Percentiles rank a stretch among this genome's conserved stretches.
These are phyloP conservation scores for Andrena cerasifolii DNA, from an alignment of 1,140 invertebrate genomes.

Conservation along the genomic window DNA sequence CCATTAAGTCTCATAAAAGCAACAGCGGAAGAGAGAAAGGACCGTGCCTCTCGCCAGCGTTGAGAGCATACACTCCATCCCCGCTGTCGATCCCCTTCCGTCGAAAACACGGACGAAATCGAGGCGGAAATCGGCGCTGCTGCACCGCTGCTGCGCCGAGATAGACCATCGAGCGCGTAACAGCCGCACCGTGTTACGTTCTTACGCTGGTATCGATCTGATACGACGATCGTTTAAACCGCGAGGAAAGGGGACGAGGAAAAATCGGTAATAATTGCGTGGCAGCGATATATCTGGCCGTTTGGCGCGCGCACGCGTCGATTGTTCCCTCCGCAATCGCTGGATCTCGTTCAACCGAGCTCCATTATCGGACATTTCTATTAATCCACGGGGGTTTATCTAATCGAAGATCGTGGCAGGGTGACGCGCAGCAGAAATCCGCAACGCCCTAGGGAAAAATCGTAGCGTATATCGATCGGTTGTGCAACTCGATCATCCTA, in stretches of 20 bases:
- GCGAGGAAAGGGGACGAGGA: not conserved
- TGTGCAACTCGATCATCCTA: constrained; percentile 5
- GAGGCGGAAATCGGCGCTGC: too few species aligned
- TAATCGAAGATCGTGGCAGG: constrained; percentile 2
- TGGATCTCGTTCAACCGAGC: not conserved
- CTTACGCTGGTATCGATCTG: not conserved
- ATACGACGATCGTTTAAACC: not conserved
- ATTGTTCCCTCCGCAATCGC: not conserved
- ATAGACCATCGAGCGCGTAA: not conserved
- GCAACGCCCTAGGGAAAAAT: not conserved
- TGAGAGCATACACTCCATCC: too few species aligned
- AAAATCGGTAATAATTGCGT: not conserved
- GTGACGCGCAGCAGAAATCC: constrained; percentile 5
- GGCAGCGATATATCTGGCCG: not conserved
- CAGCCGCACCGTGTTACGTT: not conserved
- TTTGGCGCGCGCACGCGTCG: not conserved
- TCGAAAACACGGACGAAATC: not conserved
- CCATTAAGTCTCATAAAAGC: not conserved
- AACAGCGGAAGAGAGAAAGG: too few species aligned
- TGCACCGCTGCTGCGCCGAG: too few species aligned
- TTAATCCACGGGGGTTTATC: constrained; percentile 12
- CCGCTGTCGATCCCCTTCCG: not conserved
- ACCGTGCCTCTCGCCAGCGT: too few species aligned
- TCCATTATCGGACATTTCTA: not conserved
- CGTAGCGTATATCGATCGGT: not conserved